Evolutionary conservation across 2,888 invertebrate species (phyloP), one percentile per base, ranked within the genome.

Genomic region (Tridacna crocea): DNA sequence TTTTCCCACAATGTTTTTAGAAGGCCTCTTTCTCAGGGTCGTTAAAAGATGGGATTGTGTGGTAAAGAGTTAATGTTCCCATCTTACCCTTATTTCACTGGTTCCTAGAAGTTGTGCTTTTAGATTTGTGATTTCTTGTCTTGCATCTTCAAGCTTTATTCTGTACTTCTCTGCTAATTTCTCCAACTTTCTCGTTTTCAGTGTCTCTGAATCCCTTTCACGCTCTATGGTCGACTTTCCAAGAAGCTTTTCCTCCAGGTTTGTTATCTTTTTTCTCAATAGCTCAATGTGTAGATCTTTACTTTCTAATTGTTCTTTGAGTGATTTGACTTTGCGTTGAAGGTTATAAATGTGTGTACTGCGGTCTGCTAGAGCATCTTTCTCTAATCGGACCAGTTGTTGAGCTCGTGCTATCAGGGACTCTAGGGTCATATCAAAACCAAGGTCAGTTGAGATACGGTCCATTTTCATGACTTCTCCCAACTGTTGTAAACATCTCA

Each of bases 211-310:
- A 75, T 94, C 94, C 77, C 91, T 89, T 80, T 94, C 93, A 27
- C 90, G 88, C 83, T 93, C 93, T 47, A 93, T 82, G 11, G 91
- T 92, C n/a, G 89, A 77, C 55, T 91, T 91, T 24, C 93, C 93
- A 17, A 91, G 89, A 8, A 93, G 66, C 27, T 91, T 87, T 77
- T 94, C 93, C 75, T 94, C 94, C 26, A 93, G 77, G 17, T 87
- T 80, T 6, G 92, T 96, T 75, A 98, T 95, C 94, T 99, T 99
- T 89, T 98, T 96, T 65, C 98, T 72, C 72, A 98, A 95, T 81
- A 98, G 95, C 94, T 99, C 98, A 92, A 98, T 95, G 94, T 99
- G 98, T 61, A 98, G 95, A 93, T 99, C 99, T 91, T 98, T 97
- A 79, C 98, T 96, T 92, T 98, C 98, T 48, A 98, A 95, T 94